Conservation (phyloP, 2,113 vertebrate genomes). For the Callopanchax toddi region DNA sequence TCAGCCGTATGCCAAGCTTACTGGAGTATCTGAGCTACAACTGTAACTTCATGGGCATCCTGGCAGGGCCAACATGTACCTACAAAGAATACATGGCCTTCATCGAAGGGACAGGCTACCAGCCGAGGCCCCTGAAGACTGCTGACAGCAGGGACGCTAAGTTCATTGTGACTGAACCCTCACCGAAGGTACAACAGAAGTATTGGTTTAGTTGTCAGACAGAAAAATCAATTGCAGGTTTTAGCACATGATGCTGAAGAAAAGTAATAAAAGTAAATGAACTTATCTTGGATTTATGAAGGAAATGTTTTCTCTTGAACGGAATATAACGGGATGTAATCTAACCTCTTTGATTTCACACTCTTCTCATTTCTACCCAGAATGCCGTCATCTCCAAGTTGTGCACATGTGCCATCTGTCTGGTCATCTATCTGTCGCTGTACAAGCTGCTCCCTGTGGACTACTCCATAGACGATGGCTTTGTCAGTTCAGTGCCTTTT, state of each 20-base stretch:
- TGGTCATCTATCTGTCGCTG: constrained; percentile 89
- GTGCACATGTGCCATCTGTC: constrained; percentile 87
- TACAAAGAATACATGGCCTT: constrained; percentile 98
- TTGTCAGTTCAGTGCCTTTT: constrained; percentile 86
- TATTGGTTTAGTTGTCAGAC: not conserved
- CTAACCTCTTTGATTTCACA: not conserved
- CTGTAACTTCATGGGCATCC: constrained; percentile 99
- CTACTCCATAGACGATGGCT: constrained; percentile 85
- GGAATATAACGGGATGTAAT: no score
- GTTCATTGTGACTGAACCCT: constrained; percentile 86
- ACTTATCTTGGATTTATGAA: no score
- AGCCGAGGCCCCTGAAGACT: constrained; percentile 80
- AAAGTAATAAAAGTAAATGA: no score
- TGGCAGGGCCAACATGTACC: constrained; percentile 95
- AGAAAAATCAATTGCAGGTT: no score
- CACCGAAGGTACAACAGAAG: constrained; percentile 84
- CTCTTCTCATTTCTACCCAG: constrained; percentile 70
- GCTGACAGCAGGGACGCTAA: constrained; percentile 86
- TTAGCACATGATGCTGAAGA: no score
- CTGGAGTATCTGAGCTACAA: constrained; percentile 98
- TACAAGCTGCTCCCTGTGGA: constrained; percentile 88
- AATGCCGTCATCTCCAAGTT: constrained; percentile 89
- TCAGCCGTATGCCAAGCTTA: constrained; percentile 94
- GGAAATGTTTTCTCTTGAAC: no score
- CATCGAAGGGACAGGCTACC: constrained; percentile 91